Evolutionary conservation across 1,140 invertebrate species (phyloP).

Genomic region (Cyclargus thomasi): DNA sequence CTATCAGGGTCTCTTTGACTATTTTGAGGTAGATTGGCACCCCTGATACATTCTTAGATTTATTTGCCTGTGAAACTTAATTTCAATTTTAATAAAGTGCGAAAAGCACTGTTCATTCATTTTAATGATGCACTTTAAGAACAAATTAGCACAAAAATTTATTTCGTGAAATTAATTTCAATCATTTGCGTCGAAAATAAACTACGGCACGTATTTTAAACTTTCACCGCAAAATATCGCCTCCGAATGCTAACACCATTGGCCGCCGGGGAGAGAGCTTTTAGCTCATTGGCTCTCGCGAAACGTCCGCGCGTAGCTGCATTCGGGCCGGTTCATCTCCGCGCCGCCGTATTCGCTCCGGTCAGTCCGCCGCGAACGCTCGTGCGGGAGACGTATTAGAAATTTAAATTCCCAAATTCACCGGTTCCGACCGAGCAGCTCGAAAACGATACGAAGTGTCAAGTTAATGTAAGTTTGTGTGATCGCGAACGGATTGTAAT

Average conservation of each 20-base stretch:
- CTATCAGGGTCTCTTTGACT: not conserved
- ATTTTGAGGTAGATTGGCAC: not conserved
- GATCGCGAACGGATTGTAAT: slow-evolving; percentile 31
- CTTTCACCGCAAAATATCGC: slow-evolving; percentile 53
- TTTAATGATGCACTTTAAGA: slow-evolving; percentile 2
- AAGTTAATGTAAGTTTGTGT: slow-evolving; percentile 54
- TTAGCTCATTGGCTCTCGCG: slow-evolving; percentile 41
- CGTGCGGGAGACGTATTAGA: slow-evolving; percentile 42
- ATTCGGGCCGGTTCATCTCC: slow-evolving; percentile 47
- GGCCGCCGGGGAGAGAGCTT: slow-evolving; percentile 26
- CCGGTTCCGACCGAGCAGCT: slow-evolving; percentile 41
- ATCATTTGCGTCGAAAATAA: slow-evolving; percentile 2
- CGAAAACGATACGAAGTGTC: slow-evolving; percentile 38
- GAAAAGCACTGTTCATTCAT: not conserved
- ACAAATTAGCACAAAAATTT: slow-evolving; percentile 9
- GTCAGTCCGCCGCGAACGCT: slow-evolving; percentile 61
- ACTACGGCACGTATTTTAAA: slow-evolving; percentile 29
- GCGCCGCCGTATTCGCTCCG: slow-evolving; percentile 52
- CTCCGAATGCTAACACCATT: slow-evolving; percentile 31
- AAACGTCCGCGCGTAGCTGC: slow-evolving; percentile 42
- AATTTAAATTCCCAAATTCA: slow-evolving; percentile 29
- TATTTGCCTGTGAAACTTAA: too few species aligned
- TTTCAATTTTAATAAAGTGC: not conserved
- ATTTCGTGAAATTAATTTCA: slow-evolving; percentile 3
- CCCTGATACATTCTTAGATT: too few species aligned